Percentiles rank a stretch among this genome's conserved stretches.
These are phyloP conservation scores for Palythoa caribaeorum DNA, from an alignment of 92 coral and sea anemone genomes.

Conservation along the genomic window DNA sequence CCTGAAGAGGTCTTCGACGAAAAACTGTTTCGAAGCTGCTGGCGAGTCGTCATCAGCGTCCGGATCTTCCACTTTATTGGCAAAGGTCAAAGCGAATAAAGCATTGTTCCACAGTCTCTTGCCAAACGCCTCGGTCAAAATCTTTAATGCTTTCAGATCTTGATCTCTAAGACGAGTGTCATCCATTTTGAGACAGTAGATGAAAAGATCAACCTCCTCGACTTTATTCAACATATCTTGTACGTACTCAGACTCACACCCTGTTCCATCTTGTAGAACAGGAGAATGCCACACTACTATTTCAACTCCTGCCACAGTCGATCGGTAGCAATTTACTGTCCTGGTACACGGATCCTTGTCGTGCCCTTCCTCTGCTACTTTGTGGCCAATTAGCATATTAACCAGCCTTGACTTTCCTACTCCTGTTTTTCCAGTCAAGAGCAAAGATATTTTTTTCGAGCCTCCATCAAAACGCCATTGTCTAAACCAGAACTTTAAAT, in stretches of 20 bases:
- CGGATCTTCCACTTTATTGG: too few species aligned
- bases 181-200: too few species aligned
- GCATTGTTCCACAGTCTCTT: slow-evolving; percentile 30
- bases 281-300: slow-evolving; percentile 62
- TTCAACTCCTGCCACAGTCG: not conserved
- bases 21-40: not conserved
- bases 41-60: too few species aligned
- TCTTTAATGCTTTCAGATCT: slow-evolving; percentile 34
- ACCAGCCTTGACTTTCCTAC: slow-evolving; percentile 65
- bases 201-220: too few species aligned
- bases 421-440: slow-evolving; percentile 64
- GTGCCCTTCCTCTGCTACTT: slow-evolving; percentile 47
- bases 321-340: not conserved
- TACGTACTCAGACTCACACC: slow-evolving; percentile 16
- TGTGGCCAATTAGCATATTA: slow-evolving; percentile 43
- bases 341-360: not conserved
- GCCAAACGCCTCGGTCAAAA: slow-evolving; percentile 49
- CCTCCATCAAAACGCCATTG: not conserved
- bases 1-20: not conserved
- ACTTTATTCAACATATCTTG: slow-evolving; percentile 2
- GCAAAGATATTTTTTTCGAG: not conserved
- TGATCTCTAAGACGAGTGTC: too few species aligned
- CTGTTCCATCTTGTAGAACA: slow-evolving; percentile 53
- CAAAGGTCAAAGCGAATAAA: too few species aligned
- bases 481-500: not conserved